Conservation (phyloP, 2,888 invertebrate species). For the Apotomis betuletana region DNA sequence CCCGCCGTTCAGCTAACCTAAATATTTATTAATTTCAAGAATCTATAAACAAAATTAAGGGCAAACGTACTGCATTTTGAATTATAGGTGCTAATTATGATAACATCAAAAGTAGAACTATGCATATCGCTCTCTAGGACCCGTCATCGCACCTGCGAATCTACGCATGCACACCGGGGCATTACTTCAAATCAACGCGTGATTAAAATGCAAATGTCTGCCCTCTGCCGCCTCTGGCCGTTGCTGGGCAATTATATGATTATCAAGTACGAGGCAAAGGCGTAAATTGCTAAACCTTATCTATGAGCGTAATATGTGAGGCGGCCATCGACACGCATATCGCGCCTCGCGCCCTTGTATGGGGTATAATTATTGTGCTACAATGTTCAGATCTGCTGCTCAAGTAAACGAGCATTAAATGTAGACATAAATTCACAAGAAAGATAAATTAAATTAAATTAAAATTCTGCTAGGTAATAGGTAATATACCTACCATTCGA, state of each 20-base stretch:
- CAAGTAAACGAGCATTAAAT: conserved; percentile 1
- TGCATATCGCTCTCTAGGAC: conserved; percentile 30
- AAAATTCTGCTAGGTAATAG: not conserved
- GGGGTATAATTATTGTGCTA: conserved; percentile 30
- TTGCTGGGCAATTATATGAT: conserved; percentile 69
- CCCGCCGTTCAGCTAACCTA: not conserved
- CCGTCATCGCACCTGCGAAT: conserved; percentile 53
- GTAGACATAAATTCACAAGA: not conserved
- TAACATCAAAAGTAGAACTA: not conserved
- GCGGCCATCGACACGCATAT: conserved; percentile 31
- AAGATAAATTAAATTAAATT: not conserved
- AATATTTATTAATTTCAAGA: not conserved
- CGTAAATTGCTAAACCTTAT: conserved; percentile 26
- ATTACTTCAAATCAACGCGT: conserved; percentile 76
- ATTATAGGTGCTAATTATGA: too few relatives aligned
- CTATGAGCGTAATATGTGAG: conserved; percentile 33
- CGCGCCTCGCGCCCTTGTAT: conserved; percentile 19
- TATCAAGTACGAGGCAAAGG: conserved; percentile 58
- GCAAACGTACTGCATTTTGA: too few relatives aligned
- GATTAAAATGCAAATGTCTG: conserved; percentile 77
- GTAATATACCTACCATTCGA: not conserved
- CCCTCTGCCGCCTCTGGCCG: conserved; percentile 62
- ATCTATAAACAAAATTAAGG: not conserved
- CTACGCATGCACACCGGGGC: conserved; percentile 58
- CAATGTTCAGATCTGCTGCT: conserved; percentile 6